Percentiles rank a stretch among this genome's conserved stretches.
Conservation (phyloP, 2,888 invertebrate genomes). For the Belgica antarctica region DNA sequence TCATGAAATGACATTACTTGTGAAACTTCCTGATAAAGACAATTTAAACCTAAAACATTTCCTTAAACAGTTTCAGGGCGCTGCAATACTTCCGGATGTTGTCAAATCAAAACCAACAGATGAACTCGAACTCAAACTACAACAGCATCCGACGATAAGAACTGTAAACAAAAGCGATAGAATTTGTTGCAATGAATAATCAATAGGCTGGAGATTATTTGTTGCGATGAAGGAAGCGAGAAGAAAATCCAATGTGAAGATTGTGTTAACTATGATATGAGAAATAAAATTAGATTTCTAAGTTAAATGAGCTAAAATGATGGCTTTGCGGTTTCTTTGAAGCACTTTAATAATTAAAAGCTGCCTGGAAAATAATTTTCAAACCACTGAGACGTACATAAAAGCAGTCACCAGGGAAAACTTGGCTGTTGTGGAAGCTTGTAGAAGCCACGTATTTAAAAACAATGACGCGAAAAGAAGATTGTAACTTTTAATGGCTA, state of each 20-base stretch:
- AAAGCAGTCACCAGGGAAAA: too few species aligned
- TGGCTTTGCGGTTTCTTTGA: neutral
- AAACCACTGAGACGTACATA: too few species aligned
- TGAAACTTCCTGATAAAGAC: too few species aligned
- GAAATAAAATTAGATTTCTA: conserved; percentile 12
- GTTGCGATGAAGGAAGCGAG: neutral
- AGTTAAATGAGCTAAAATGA: neutral
- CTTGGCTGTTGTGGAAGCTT: too few species aligned
- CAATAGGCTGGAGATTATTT: conserved; percentile 28
- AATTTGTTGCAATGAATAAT: conserved; percentile 21
- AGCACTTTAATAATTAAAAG: neutral
- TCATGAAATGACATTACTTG: too few species aligned
- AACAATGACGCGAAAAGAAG: too few species aligned
- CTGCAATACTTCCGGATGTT: neutral
- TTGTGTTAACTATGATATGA: conserved; percentile 1
- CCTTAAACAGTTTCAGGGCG: neutral
- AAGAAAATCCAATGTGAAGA: too few species aligned
- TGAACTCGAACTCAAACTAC: neutral
- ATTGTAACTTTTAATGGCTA: too few species aligned
- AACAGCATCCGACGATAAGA: neutral
- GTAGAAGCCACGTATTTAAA: too few species aligned
- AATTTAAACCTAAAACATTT: neutral
- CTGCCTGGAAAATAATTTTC: too few species aligned
- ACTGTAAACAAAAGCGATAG: neutral
- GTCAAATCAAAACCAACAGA: neutral